Base-by-base conservation (phyloP, 2,797 vertebrate species). In the Muraenolepis orangiensis region DNA sequence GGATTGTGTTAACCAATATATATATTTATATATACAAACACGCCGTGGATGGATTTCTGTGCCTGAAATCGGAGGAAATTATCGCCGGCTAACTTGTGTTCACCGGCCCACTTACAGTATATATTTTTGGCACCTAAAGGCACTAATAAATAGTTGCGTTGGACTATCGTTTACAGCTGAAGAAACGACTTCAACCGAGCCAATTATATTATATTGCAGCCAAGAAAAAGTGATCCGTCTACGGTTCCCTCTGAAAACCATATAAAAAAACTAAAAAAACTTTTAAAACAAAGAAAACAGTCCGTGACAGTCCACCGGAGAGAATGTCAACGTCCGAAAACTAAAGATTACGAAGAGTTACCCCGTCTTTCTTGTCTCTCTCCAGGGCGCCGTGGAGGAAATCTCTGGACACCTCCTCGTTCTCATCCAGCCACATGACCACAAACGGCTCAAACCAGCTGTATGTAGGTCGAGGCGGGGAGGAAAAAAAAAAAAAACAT, bases 401-500 rank as follows among this genome's bases (percentile, higher is more conserved):
- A 83, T 99, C 98, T 82, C 96, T 92, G 0, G 97, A 99, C 74
- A 99, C 98, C 76, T 99, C 98, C 82, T 99, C 98, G 0, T 99
- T 99, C 88, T 99, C 97, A 16, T 99, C 97, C 93, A 99, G 90
- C 98, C 98, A 99, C 91, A 98, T 96, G 82, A 97, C 93, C 78
- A 99, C 97, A 0, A 99, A 99, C 6, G 97, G 97, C 85, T 99
- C 98, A 1, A 99, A 99, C 97, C 97, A 99, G 32, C 98, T 99
- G 81, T 57, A 80, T 28, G 32, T n/a, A n/a, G 46, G n/a, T 72
- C 61, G 23, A 3, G 8, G 8, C 3, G 42, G 16, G 30, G 28
- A 1, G 30, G 8, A 32, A 6, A 68, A 20, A 68, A 13, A 1
- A 18, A 20, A 32, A 6, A 68, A 20, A 68, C 29, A 30, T 2